Evolutionary conservation across 2,113 vertebrate genomes (phyloP), one percentile per base, ranked within the genome.

Genomic region (Phalacrocorax pelagicus): DNA sequence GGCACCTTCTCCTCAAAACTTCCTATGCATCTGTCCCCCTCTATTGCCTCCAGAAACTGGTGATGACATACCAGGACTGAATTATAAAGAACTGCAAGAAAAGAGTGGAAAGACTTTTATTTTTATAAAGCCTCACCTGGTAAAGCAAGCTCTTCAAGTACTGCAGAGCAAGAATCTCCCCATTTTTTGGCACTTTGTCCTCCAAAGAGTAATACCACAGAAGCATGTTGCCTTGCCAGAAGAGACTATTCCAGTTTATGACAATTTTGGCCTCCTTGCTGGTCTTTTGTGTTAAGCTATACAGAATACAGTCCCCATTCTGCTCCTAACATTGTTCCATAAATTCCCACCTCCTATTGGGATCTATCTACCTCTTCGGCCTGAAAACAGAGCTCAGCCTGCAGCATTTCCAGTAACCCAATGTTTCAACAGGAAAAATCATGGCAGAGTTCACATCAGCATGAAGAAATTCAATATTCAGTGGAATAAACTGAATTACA

Each of bases 121-220:
- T 93, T 86, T 95, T 81, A 63, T 57, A 78, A 54, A 88, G n/a
- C 30, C 73, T 88, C 47, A 96, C 65, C 72, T 95, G 83, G 55
- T 92, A 90, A 83, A 96, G 49, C 23, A 83, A 66, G 62, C n/a
- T 84, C 36, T 96, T 86, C 29, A 57, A 95, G 32, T 67, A 78
- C 23, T n/a, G 44, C 57, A 94, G 44, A 89, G 47, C 34, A 92
- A 86, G 61, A 70, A 81, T 61, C 51, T 86, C 80, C 36, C 14
- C 13, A 23, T 13, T 51, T 90, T 94, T 88, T 78, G 54, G 30
- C 42, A 83, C 40, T 74, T 84, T 36, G 44, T 71, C n/a, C 32
- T 79, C 36, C 65, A 47, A 71, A 26, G 38, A 91, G 71, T 73
- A 91, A 91, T 91, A 93, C 17, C 65, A 94, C 51, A 81, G 47